Conservation (phyloP, 1,140 invertebrate genomes). For the Zaprionus ornatus region DNA sequence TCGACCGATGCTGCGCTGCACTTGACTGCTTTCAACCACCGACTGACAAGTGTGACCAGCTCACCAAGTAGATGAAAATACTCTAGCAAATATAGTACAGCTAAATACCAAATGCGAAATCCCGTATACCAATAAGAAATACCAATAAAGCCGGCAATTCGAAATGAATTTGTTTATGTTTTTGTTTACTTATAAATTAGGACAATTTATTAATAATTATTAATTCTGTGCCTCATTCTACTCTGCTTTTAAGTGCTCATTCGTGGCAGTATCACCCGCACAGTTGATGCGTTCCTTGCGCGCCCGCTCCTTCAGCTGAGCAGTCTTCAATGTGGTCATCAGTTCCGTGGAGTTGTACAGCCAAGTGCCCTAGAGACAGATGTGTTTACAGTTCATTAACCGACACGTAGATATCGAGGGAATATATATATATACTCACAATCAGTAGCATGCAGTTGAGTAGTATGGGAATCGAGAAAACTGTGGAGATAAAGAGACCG, state of each 20-base stretch:
- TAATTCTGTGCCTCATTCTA: constrained; percentile 22
- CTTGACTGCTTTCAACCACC: constrained; percentile 50
- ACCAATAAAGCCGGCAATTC: constrained; percentile 12
- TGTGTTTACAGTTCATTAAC: not conserved
- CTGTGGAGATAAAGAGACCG: constrained; percentile 95
- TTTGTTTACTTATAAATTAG: not conserved
- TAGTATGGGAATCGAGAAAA: constrained; percentile 95
- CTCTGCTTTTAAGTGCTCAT: constrained; percentile 28
- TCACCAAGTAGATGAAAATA: not conserved
- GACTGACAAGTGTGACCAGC: constrained; percentile 38
- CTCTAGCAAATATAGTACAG: not conserved
- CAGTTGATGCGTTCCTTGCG: constrained; percentile 32
- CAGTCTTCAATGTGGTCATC: constrained; percentile 91
- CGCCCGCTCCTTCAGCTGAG: constrained; percentile 88
- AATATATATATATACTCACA: constrained; percentile 87
- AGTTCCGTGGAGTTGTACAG: constrained; percentile 93
- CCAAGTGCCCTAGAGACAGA: constrained; percentile 90
- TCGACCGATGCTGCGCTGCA: constrained; percentile 31
- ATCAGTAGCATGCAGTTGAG: constrained; percentile 96
- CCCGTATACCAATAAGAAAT: constrained; percentile 10
- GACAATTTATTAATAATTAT: constrained; percentile 7
- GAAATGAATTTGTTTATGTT: not conserved
- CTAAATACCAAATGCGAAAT: not conserved
- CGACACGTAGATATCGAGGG: not conserved
- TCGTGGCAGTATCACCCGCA: not conserved